Base-by-base conservation (phyloP, 1,140 invertebrate species). In the Charaxes varanes region DNA sequence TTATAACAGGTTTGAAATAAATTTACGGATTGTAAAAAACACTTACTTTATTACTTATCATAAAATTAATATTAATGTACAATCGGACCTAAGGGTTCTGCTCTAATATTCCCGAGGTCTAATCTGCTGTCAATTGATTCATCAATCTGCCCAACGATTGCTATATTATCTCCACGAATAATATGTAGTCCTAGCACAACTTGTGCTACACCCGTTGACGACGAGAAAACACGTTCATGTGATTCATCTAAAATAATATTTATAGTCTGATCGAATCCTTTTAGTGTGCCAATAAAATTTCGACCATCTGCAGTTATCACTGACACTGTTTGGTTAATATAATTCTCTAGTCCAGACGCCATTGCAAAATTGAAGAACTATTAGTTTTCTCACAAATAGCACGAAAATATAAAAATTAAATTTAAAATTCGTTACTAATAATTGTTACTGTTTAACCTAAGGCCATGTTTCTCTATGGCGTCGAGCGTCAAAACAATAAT, bases 181-280 rank as follows among this genome's bases (percentile, higher is more conserved):
- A 99, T 97, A 70, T 99, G 97, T 10, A 99, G 86, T 14, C 97
- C 97, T 12, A 99, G 88, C 42, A 96, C 92, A 35, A 99, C 97
- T 87, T 99, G 96, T 67, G 98, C 96, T 22, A 99, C 93, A 26
- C 97, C 97, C 60, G 93, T 89, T 6, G 90, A 91, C 7, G 92
- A 91, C 38, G 95, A 97, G 74, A 96, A 99, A 7, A 99, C 97
- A 67, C 98, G 86, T 83, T 99, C 98, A 80, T 98, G 96, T 38
- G 96, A 97, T 82, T 99, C 97, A 76, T 99, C 97, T 17, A 99
- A 86, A 63, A 99, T 98, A 45, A 99, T 88, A 69, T 99, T 99
- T 41, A 99, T 97, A 10, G 96, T 97, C 85, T 99, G 98, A 85
- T 99, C 98, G 86, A 98, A 99, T 26, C 85, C 83, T 41, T 87